phyloP scores from a whole-genome alignment of 2,113 vertebrate species.

The Noctilio leporinus region DNA sequence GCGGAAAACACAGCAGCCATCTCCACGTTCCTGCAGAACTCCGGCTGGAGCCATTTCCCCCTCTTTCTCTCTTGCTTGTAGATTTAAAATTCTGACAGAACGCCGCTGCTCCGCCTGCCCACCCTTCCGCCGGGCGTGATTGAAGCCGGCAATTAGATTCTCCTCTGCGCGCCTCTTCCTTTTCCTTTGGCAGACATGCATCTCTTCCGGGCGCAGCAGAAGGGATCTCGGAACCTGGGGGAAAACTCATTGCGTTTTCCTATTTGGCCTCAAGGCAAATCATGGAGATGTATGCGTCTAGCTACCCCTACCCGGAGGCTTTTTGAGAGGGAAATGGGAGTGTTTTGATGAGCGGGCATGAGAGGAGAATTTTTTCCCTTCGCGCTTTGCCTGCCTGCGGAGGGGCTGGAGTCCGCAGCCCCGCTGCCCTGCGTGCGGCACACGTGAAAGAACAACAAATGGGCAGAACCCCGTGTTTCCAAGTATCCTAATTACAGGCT shows the following conservation, averaged over 20 bases:
- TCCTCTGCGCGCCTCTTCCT: neutral
- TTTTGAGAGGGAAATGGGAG: neutral
- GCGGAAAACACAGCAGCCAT: neutral
- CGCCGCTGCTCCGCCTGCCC: neutral
- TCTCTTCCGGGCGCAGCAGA: neutral
- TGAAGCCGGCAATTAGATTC: slow-evolving; percentile 45
- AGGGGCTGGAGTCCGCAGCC: neutral
- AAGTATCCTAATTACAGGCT: neutral
- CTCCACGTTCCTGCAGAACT: slow-evolving; percentile 19
- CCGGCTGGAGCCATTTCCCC: neutral
- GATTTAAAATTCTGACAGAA: slow-evolving; percentile 27
- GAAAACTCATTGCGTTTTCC: neutral
- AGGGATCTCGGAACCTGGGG: neutral
- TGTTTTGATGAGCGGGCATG: neutral
- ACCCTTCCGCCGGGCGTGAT: slow-evolving; percentile 15
- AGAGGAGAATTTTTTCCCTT: neutral
- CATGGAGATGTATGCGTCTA: neutral
- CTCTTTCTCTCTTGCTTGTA: neutral
- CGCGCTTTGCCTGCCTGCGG: neutral
- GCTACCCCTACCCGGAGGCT: neutral
- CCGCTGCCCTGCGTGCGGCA: neutral
- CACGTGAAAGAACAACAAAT: neutral
- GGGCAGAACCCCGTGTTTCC: neutral
- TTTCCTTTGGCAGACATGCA: slow-evolving; percentile 29
- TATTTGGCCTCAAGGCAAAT: slow-evolving; percentile 4